Evolutionary conservation across 2,113 vertebrate genomes (phyloP).

Genomic region (Callipepla squamata): DNA sequence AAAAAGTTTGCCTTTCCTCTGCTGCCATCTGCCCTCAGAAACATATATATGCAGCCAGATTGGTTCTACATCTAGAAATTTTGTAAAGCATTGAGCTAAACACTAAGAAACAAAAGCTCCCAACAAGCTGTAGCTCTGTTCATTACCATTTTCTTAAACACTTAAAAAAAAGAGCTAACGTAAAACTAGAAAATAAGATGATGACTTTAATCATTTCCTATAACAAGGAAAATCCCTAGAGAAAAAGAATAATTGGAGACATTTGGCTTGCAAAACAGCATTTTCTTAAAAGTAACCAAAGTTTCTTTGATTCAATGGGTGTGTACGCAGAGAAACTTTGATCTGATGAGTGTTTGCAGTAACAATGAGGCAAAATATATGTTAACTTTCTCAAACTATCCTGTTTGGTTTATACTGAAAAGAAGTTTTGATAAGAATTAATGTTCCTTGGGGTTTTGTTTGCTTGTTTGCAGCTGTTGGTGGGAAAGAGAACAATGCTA

Average conservation of each 20-base stretch:
- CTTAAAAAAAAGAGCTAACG: rapidly evolving
- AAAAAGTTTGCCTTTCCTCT: slow-evolving; percentile 67
- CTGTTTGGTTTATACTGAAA: neutral
- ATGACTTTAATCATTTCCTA: neutral
- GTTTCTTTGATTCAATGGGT: neutral
- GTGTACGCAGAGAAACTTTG: neutral
- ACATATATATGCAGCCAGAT: slow-evolving; percentile 8
- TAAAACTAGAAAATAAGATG: neutral
- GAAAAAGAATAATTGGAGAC: neutral
- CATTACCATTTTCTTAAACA: neutral
- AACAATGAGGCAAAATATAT: neutral
- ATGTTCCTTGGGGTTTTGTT: neutral
- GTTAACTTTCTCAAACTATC: neutral
- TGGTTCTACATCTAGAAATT: neutral
- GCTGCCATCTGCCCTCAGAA: slow-evolving; percentile 78
- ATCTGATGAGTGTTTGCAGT: neutral
- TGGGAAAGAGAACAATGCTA: neutral
- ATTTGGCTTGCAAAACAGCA: neutral
- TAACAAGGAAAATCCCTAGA: neutral
- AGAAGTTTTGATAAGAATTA: neutral
- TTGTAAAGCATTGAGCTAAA: neutral
- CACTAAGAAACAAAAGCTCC: neutral
- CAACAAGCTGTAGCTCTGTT: neutral
- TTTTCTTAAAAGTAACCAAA: neutral
- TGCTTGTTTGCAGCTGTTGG: too few species aligned